Percentiles rank a stretch among this genome's conserved stretches.
Conservation (phyloP, 2,113 vertebrate species). For the Nycticryphes semicollaris region DNA sequence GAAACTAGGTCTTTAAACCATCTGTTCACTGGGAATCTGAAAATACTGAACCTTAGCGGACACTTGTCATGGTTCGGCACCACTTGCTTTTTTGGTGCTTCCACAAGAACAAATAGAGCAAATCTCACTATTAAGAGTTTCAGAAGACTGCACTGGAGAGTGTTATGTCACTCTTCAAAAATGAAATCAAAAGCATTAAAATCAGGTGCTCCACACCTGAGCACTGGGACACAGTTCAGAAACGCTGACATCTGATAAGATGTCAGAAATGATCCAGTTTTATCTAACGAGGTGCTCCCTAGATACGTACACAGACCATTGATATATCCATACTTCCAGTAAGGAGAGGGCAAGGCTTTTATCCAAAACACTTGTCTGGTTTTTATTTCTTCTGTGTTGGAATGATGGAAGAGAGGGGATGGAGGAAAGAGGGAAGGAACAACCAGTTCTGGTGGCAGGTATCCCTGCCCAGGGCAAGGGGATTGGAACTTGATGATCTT, state of each 20-base stretch:
- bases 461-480: no score
- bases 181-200: not conserved
- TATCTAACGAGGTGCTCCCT: not conserved
- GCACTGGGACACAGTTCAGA: not conserved
- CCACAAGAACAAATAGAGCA: not conserved
- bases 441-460: no score
- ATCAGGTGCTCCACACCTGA: not conserved
- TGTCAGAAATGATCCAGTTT: not conserved
- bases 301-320: no score
- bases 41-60: not conserved
- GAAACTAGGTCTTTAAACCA: constrained; percentile 54
- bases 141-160: not conserved
- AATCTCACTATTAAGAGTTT: not conserved
- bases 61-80: not conserved
- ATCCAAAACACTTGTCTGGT: not conserved
- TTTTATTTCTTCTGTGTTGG: no score
- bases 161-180: not conserved
- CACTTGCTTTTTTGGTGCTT: not conserved
- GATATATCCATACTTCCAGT: not conserved
- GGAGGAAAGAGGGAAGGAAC: no score
- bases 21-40: constrained; percentile 37
- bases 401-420: no score
- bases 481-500: no score
- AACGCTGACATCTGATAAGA: not conserved
- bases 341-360: not conserved